A percentile compares a stretch with the other conserved stretches of the same genome.
Conservation (phyloP, 2,888 invertebrate genomes). For the Digitonthophagus gazella region DNA sequence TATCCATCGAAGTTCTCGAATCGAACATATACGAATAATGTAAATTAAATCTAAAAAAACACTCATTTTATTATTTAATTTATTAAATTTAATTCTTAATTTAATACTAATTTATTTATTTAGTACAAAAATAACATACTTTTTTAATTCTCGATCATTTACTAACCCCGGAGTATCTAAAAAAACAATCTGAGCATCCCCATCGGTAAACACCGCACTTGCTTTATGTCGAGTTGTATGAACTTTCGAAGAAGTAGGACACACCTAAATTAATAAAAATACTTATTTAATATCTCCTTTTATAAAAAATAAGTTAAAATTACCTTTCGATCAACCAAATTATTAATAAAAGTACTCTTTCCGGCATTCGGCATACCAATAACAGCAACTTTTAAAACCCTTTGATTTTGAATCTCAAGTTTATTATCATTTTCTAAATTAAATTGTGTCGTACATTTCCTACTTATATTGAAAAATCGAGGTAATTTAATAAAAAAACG, state of each 20-base stretch:
- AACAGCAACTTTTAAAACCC: constrained; percentile 73
- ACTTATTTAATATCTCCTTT: background rate
- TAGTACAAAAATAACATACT: too few relatives aligned
- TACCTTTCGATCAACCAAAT: constrained; percentile 76
- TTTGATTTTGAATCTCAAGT: constrained; percentile 33
- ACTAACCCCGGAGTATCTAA: constrained; percentile 93
- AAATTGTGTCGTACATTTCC: constrained; percentile 10
- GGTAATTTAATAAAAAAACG: background rate
- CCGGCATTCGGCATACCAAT: constrained; percentile 94
- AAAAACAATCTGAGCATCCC: constrained; percentile 85
- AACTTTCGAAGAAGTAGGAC: constrained; percentile 86
- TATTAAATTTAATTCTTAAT: background rate
- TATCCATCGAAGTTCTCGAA: constrained; percentile 60
- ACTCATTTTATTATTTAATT: constrained; percentile 10
- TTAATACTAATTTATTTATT: background rate
- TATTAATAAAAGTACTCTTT: constrained; percentile 93
- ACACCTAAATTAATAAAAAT: constrained; percentile 62
- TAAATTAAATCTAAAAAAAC: constrained; percentile 55
- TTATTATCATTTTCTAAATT: too few relatives aligned
- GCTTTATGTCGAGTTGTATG: constrained; percentile 82
- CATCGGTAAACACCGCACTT: constrained; percentile 69
- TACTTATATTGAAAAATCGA: too few relatives aligned
- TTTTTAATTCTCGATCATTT: constrained; percentile 64
- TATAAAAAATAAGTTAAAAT: constrained; percentile 31
- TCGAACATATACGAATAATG: constrained; percentile 59